Base-by-base conservation (phyloP, 2,113 vertebrate genomes). In the Gymnarchus niloticus region DNA sequence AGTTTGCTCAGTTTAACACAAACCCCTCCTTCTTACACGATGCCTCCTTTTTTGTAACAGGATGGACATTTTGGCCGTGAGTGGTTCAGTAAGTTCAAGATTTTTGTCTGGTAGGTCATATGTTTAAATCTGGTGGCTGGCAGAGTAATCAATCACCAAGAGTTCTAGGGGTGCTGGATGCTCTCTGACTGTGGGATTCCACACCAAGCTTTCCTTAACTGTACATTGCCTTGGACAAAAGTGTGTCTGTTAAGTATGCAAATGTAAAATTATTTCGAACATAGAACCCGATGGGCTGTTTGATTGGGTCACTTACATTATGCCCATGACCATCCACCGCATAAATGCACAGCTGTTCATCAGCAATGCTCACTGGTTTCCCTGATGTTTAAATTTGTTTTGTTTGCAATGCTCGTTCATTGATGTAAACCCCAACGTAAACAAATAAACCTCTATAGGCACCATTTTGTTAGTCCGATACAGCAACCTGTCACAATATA, bases 401-500 rank as follows among this genome's bases (percentile, higher is more conserved):
- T 49, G 61, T 56, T 85, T 56, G 19, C 51, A 10, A 33, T 77
- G 44, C 44, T 48, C 23, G 21, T 46, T 78, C 76, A 12, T 78
- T 78, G 21, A 17, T 1, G 19, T 77, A 41, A 76, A 77, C 56
- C 51, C 37, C 2, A 44, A 76, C 49, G n/a, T 85, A 52, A 85
- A 85, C 48, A 85, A 77, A 52, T n/a, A 37, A 33, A 3, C 33
- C 84, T 76, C 84, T 37, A 23, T 14, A 51, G 84, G 23, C 21
- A 41, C 23, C 33, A 54, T 76, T 85, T 56, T 59, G 7, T 41
- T 65, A 77, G 51, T 52, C 65, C 49, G 41, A 51, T 56, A 85
- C 48, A 49, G 33, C n/a, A 73, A 69, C 21, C 84, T 85, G 84
- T 76, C 84, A 56, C 48, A 56, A 37, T 77, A 41, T 41, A 56